Evolutionary conservation across 2,113 vertebrate genomes (phyloP), one percentile per base, ranked within the genome.

Genomic region (Oryzias melastigma): DNA sequence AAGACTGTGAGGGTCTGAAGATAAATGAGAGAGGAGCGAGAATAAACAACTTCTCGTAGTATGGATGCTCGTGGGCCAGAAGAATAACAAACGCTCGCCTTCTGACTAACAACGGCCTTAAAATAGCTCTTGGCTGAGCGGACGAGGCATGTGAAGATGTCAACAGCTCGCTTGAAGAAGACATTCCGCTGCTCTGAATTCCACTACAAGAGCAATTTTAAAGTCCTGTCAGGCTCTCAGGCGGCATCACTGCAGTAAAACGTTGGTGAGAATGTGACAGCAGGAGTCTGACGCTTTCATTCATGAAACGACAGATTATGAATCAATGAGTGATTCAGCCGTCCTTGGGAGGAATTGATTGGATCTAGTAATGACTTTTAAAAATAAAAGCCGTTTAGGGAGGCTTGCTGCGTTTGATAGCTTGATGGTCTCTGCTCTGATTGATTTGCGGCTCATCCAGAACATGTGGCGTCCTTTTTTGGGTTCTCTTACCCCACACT

Each of bases 51-150:
- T 27, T 58, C 50, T 67, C 1, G 25, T 45, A 51, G 61, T 0
- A 27, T 29, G 46, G 49, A 59, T 43, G 5, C 54, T 61, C 27
- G 49, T 44, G 65, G 64, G 62, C 74, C 24, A 66, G 51, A 66
- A 45, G 70, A 68, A 73, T 60, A 82, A 74, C 73, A 68, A 83
- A 65, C 69, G n/a, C 62, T 80, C 54, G 62, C 53, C 64, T 77
- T 68, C 51, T 58, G 57, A 52, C 71, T 59, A 78, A 76, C 64
- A 71, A 68, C 50, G 24, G 14, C 41, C 78, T 73, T 57, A 72
- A 85, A 87, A 82, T 83, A 87, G 78, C 64, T 19, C 54, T 41
- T 0, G 66, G 65, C 60, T 75, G 73, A 81, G 79, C 73, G 69
- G 65, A 76, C 67, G 61, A 46, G 59, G 78, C 45, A 80, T 69